Percentiles rank a stretch among this genome's conserved stretches.
These are phyloP conservation scores for Pampus argenteus DNA, from an alignment of 2,797 vertebrate species.

Conservation along the genomic window DNA sequence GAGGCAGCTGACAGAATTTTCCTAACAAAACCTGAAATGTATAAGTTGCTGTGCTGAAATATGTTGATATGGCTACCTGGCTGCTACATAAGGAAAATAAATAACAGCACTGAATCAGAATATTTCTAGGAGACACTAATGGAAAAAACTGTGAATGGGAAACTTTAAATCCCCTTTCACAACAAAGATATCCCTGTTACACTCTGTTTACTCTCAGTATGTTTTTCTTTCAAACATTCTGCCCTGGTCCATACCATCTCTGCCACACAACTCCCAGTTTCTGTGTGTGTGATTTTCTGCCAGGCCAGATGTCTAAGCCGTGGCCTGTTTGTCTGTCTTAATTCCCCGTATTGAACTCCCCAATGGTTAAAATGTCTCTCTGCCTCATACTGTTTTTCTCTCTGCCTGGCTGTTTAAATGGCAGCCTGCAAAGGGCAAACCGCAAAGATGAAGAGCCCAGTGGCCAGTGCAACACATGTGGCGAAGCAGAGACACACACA, in stretches of 20 bases:
- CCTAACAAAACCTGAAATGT: neutral
- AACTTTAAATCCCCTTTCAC: slow-evolving; percentile 49
- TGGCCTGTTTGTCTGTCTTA: slow-evolving; percentile 52
- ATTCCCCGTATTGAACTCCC: slow-evolving; percentile 43
- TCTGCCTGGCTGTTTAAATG: slow-evolving; percentile 37
- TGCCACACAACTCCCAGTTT: slow-evolving; percentile 43
- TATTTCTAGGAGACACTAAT: slow-evolving; percentile 31
- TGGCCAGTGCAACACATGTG: slow-evolving; percentile 56
- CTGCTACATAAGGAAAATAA: slow-evolving; percentile 22
- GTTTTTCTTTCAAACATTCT: slow-evolving; percentile 45
- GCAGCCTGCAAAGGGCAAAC: slow-evolving; percentile 50
- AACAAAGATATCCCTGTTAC: slow-evolving; percentile 40
- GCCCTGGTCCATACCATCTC: slow-evolving; percentile 39
- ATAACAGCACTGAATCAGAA: neutral
- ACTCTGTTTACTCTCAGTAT: slow-evolving; percentile 35
- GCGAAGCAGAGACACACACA: slow-evolving; percentile 52
- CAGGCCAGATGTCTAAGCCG: slow-evolving; percentile 52
- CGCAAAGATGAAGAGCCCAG: slow-evolving; percentile 51
- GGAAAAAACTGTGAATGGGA: slow-evolving; percentile 38
- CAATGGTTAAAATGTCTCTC: slow-evolving; percentile 26
- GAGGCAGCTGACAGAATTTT: neutral
- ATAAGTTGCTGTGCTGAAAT: neutral
- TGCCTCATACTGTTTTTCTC: slow-evolving; percentile 35
- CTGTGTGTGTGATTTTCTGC: slow-evolving; percentile 57
- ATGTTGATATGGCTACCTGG: neutral